Percentiles rank a stretch among this genome's conserved stretches.
Evolutionary conservation across 2,113 vertebrate genomes (phyloP).

Genomic region (Amblyornis subalaris): DNA sequence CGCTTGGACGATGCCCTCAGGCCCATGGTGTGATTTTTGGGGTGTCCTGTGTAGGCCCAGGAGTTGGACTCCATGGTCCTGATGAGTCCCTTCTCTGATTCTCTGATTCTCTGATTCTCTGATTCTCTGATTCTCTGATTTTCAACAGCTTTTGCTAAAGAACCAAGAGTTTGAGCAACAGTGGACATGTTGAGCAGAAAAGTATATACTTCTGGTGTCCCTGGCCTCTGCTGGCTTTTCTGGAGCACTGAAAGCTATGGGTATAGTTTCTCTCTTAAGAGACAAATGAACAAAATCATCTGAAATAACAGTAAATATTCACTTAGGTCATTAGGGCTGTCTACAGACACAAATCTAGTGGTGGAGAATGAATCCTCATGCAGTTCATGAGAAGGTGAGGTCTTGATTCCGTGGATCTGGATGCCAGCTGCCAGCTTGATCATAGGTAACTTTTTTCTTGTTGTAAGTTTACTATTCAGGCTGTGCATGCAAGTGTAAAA

Average conservation of each 20-base stretch:
- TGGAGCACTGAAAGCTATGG: not conserved
- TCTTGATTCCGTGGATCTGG: not conserved
- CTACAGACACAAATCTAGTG: not conserved
- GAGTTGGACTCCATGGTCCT: not conserved
- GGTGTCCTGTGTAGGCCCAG: not conserved
- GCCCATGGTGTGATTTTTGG: not conserved
- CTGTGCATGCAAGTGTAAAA: not conserved
- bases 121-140: not conserved
- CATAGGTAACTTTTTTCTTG: not conserved
- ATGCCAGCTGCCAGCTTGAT: not conserved
- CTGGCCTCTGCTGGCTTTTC: not conserved
- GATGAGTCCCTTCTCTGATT: not conserved
- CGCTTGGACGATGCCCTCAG: not conserved
- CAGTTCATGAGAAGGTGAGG: rapidly evolving
- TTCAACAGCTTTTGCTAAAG: not conserved
- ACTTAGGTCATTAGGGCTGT: not conserved
- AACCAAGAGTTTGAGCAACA: not conserved
- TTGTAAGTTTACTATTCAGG: not conserved
- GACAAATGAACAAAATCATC: not conserved
- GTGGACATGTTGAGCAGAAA: not conserved
- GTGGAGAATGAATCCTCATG: not conserved
- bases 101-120: not conserved
- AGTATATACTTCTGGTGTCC: not conserved
- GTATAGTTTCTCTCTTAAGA: not conserved
- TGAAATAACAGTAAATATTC: not conserved